Evolutionary conservation across 1,140 invertebrate species (phyloP).

Genomic region (Calycopis cecrops): DNA sequence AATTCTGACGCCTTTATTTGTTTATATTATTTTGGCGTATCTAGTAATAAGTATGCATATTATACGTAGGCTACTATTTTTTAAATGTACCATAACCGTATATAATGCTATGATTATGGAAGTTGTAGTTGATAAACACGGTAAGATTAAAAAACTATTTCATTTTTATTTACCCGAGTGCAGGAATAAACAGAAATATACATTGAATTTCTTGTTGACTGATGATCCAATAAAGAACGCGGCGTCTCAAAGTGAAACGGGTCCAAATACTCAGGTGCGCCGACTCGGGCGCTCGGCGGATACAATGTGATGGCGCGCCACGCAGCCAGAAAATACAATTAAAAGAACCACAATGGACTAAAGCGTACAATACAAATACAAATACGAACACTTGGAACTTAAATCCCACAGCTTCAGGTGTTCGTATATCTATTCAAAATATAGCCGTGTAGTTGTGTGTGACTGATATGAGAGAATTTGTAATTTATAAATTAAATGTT

Average conservation of each 20-base stretch:
- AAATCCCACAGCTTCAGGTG: constrained; percentile 30
- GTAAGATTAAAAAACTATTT: neutral
- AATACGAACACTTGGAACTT: constrained; percentile 32
- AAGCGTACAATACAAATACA: constrained; percentile 46
- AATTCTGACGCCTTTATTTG: no score
- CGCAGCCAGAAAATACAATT: constrained; percentile 63
- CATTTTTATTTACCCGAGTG: constrained; percentile 10
- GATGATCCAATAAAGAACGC: constrained; percentile 54
- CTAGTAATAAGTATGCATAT: no score
- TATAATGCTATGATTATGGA: no score
- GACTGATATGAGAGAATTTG: neutral
- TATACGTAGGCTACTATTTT: no score
- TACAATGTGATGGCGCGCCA: constrained; percentile 54
- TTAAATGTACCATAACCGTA: no score
- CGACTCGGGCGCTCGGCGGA: constrained; percentile 32
- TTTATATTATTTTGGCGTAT: no score
- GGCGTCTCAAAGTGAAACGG: constrained; percentile 58
- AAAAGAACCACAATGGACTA: constrained; percentile 61
- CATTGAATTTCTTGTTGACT: constrained; percentile 40
- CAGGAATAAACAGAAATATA: constrained; percentile 31
- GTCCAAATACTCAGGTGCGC: constrained; percentile 66
- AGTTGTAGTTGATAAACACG: no score
- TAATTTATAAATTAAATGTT: no score
- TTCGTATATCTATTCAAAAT: neutral
- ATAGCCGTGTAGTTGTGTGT: neutral